Evolutionary conservation across 2,797 vertebrate genomes (phyloP).

Genomic region (Chloroceryle inda): DNA sequence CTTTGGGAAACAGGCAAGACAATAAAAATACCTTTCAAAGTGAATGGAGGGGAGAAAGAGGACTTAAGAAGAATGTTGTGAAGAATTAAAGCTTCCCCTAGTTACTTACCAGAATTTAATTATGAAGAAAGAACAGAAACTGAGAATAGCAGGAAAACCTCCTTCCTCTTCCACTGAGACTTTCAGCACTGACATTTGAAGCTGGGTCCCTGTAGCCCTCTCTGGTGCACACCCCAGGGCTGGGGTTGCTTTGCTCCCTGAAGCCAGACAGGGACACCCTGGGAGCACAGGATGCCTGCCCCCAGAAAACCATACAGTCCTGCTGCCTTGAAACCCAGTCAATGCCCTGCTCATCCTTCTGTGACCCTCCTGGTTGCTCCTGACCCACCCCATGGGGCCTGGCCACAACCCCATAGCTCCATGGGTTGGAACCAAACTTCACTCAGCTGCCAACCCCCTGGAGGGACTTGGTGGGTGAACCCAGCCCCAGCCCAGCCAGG

Average conservation of each 20-base stretch:
- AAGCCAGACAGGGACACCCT: background rate
- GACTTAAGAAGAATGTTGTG: background rate
- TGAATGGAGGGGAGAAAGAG: background rate
- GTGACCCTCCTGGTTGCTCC: background rate
- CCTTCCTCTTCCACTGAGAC: background rate
- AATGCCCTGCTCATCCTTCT: background rate
- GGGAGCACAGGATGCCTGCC: background rate
- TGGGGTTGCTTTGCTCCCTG: fast-evolving
- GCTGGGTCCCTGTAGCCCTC: background rate
- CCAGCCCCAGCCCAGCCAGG: background rate
- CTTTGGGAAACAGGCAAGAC: background rate
- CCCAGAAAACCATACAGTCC: background rate
- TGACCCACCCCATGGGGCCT: background rate
- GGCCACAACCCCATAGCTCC: background rate
- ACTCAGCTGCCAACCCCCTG: background rate
- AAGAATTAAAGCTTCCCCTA: background rate
- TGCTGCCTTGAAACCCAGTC: background rate
- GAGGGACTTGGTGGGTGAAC: background rate
- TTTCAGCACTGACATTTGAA: background rate
- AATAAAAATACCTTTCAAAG: background rate
- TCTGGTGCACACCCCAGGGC: fast-evolving
- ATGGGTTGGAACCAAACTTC: background rate
- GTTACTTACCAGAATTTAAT: background rate
- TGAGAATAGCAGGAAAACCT: background rate
- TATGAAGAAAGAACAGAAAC: background rate